Percentiles rank a stretch among this genome's conserved stretches.
These are phyloP conservation scores for Enteromius radiatus DNA, from an alignment of 2,797 vertebrate genomes.

Conservation along the genomic window DNA sequence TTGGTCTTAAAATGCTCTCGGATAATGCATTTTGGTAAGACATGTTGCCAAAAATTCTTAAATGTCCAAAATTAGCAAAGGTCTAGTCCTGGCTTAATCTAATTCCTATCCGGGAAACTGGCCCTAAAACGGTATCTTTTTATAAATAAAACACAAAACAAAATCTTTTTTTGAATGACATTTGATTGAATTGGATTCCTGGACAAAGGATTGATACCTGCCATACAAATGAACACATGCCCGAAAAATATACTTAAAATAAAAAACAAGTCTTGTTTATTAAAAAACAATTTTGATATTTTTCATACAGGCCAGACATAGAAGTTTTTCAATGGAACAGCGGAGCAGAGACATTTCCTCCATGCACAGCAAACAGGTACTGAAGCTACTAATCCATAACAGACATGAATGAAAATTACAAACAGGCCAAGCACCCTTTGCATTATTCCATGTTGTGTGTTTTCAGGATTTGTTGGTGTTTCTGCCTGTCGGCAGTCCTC, in stretches of 20 bases:
- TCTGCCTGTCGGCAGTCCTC: constrained; percentile 92
- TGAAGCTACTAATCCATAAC: background rate
- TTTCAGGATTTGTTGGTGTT: constrained; percentile 91
- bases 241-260: background rate
- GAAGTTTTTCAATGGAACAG: constrained; percentile 88
- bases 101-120: no score
- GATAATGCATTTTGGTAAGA: no score
- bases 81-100: no score
- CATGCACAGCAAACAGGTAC: constrained; percentile 94
- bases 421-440: background rate
- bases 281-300: background rate
- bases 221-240: background rate
- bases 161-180: background rate
- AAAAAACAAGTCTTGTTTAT: background rate
- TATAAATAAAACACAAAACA: background rate
- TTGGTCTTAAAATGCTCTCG: no score
- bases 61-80: no score
- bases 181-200: background rate
- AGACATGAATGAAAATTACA: background rate
- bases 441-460: background rate
- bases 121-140: no score
- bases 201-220: background rate
- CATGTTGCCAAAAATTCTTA: no score
- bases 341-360: constrained; percentile 86
- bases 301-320: constrained; percentile 87